Percentiles rank a stretch among this genome's conserved stretches.
Evolutionary conservation across 2,888 invertebrate genomes (phyloP).

Genomic region (Charanyca ferruginea): DNA sequence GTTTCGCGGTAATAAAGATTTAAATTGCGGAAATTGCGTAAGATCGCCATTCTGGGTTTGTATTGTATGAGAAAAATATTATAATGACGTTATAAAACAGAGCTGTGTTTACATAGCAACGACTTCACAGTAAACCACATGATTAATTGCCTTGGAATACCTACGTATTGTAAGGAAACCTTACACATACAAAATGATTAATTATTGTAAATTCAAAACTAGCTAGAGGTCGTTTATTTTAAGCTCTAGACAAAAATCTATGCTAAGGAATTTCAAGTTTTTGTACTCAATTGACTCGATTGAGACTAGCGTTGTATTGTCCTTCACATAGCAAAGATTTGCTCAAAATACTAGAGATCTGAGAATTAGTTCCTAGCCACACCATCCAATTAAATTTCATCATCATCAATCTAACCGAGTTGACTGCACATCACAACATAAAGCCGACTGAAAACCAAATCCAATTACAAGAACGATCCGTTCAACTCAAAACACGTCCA

Average conservation of each 20-base stretch:
- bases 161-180: constrained; percentile 27
- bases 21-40: constrained; percentile 29
- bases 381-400: constrained; percentile 60
- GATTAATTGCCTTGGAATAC: constrained; percentile 45
- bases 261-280: constrained; percentile 21
- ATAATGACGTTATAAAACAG: constrained; percentile 23
- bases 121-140: constrained; percentile 22
- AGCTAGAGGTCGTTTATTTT: constrained; percentile 30
- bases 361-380: constrained; percentile 25
- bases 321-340: constrained; percentile 42
- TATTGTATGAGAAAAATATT: constrained; percentile 19
- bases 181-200: constrained; percentile 26
- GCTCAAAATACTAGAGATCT: constrained; percentile 20
- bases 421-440: constrained; percentile 68
- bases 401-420: constrained; percentile 67
- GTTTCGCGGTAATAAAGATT: constrained; percentile 38
- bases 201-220: constrained; percentile 33
- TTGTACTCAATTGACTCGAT: constrained; percentile 29
- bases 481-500: constrained; percentile 65
- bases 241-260: constrained; percentile 18
- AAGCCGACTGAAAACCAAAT: constrained; percentile 62
- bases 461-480: constrained; percentile 67
- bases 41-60: constrained; percentile 23
- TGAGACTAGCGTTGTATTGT: constrained; percentile 5
- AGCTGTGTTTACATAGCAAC: constrained; percentile 32